phyloP scores from a whole-genome alignment of 2,888 invertebrate species.

The Lottia gigantea region DNA sequence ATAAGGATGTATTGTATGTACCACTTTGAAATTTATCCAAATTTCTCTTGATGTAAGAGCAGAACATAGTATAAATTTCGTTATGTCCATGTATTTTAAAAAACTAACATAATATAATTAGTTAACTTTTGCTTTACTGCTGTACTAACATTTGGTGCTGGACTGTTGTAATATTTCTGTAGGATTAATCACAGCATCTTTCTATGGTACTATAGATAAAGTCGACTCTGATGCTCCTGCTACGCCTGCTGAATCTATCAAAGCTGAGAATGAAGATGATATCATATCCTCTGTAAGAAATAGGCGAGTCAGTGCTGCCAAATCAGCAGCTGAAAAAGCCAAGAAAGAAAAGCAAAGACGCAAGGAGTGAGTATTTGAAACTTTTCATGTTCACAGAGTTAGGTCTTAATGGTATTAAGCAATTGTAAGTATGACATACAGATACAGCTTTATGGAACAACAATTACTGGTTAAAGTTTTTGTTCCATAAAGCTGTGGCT shows the following conservation, averaged over 20 bases:
- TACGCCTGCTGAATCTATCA: slow-evolving; percentile 32
- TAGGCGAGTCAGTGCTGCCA: slow-evolving; percentile 56
- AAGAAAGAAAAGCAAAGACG: slow-evolving; percentile 50
- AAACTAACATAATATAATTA: too few species aligned
- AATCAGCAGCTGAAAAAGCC: slow-evolving; percentile 56
- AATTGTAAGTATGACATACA: too few species aligned
- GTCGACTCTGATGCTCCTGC: slow-evolving; percentile 33
- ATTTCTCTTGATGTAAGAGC: too few species aligned
- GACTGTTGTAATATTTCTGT: slow-evolving; percentile 14
- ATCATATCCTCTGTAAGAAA: slow-evolving; percentile 59
- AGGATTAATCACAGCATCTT: slow-evolving; percentile 46
- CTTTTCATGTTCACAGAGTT: too few species aligned
- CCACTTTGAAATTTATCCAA: too few species aligned
- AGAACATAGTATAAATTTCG: too few species aligned
- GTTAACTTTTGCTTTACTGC: background rate
- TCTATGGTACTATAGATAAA: slow-evolving; percentile 55
- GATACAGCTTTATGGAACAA: too few species aligned
- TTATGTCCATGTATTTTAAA: too few species aligned
- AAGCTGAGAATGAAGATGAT: slow-evolving; percentile 43
- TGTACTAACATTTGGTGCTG: slow-evolving; percentile 6
- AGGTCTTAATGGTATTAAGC: too few species aligned
- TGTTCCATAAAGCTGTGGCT: too few species aligned
- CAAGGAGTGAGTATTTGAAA: slow-evolving; percentile 36
- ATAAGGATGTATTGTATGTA: too few species aligned
- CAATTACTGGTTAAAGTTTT: too few species aligned